Evolutionary conservation across 2,888 invertebrate genomes (phyloP).

Genomic region (Marronus borbonicus): DNA sequence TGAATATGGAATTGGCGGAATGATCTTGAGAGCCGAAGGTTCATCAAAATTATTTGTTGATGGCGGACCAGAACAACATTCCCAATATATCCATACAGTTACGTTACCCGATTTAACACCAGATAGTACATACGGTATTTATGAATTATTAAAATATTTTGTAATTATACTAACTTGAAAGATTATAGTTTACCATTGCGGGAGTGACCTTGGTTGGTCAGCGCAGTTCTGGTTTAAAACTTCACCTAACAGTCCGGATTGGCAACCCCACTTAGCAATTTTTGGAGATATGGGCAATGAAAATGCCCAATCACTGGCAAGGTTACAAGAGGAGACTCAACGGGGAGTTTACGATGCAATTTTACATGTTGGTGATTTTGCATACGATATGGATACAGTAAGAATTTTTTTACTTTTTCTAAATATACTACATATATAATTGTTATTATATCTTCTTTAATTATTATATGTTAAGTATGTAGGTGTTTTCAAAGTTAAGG

Average conservation of each 20-base stretch:
- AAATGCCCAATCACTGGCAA: conserved; percentile 89
- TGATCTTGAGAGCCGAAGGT: conserved; percentile 75
- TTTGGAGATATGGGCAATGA: conserved; percentile 96
- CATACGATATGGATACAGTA: conserved; percentile 91
- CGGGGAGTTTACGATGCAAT: conserved; percentile 87
- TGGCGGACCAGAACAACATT: conserved; percentile 77
- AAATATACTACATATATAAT: too few species aligned
- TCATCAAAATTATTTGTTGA: conserved; percentile 79
- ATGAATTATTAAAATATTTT: conserved; percentile 14
- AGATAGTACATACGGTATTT: conserved; percentile 77
- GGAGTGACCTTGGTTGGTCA: conserved; percentile 88
- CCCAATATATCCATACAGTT: conserved; percentile 87
- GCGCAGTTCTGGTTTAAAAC: conserved; percentile 84
- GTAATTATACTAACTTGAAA: neutral
- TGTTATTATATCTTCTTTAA: too few species aligned
- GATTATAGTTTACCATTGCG: conserved; percentile 83
- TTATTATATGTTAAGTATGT: too few species aligned
- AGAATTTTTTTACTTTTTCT: conserved; percentile 54
- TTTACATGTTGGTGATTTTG: conserved; percentile 95
- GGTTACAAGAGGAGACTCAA: conserved; percentile 89
- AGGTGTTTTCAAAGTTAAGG: too few species aligned
- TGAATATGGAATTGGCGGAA: conserved; percentile 80
- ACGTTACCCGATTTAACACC: conserved; percentile 75
- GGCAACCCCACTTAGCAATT: conserved; percentile 88
- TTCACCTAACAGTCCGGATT: conserved; percentile 77